These are phyloP conservation scores for Dermochelys coriacea DNA, from an alignment of 2,797 vertebrate genomes.

Conservation along the genomic window DNA sequence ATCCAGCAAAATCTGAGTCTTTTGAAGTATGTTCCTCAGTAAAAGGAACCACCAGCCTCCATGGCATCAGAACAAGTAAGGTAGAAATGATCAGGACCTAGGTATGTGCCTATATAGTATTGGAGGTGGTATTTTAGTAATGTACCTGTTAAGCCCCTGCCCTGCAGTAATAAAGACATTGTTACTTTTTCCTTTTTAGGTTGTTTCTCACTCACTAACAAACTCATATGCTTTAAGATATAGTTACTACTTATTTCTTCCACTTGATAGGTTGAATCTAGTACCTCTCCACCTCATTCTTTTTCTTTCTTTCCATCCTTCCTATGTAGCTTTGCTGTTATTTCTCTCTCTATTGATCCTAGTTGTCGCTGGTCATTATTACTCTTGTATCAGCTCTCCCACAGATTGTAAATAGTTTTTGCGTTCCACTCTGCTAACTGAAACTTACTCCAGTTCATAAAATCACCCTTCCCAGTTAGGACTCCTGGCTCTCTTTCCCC, in stretches of 20 bases:
- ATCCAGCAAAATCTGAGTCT: neutral
- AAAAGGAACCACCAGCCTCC: neutral
- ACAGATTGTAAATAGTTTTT: neutral
- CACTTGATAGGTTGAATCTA: neutral
- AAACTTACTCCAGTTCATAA: neutral
- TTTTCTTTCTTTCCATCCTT: neutral
- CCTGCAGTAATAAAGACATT: neutral
- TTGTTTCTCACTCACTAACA: neutral
- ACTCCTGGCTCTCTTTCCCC: neutral
- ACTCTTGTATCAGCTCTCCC: neutral
- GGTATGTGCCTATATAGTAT: neutral
- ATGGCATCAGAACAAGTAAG: neutral
- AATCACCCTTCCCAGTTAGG: neutral
- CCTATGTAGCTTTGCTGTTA: neutral
- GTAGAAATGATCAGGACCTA: neutral
- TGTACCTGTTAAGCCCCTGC: neutral
- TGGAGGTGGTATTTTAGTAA: fast-evolving
- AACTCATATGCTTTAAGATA: neutral
- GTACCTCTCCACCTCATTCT: neutral
- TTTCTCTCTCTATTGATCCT: neutral
- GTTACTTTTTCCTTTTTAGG: neutral
- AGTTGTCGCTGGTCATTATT: no score
- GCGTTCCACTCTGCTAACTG: neutral
- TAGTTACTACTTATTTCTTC: neutral
- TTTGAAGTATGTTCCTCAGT: neutral